These are phyloP conservation scores for Andrena hattorfiana DNA, from an alignment of 2,888 invertebrate species.

Conservation along the genomic window DNA sequence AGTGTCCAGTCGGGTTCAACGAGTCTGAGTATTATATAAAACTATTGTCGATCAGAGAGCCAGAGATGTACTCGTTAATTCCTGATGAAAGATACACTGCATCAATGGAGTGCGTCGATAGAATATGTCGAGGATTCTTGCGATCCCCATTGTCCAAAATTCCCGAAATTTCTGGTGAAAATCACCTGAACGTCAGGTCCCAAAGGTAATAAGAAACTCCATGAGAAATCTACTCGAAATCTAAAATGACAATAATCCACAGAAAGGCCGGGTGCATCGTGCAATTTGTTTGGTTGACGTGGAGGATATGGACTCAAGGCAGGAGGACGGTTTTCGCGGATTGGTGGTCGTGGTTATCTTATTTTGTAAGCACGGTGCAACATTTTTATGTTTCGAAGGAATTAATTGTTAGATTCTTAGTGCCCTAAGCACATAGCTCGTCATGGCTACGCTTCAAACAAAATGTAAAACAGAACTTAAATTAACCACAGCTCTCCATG, in stretches of 20 bases:
- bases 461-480: slow-evolving; percentile 1
- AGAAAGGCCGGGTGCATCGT: slow-evolving; percentile 83
- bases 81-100: not conserved
- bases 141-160: slow-evolving; percentile 47
- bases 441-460: not conserved
- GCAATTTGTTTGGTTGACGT: slow-evolving; percentile 85
- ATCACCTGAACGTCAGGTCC: not conserved
- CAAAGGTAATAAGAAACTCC: slow-evolving; percentile 20
- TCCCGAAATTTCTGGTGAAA: slow-evolving; percentile 7
- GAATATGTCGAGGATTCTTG: slow-evolving; percentile 45
- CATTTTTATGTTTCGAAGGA: not conserved
- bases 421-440: not conserved
- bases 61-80: not conserved
- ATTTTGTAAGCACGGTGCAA: slow-evolving; percentile 39
- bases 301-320: slow-evolving; percentile 84
- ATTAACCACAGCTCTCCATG: slow-evolving; percentile 80
- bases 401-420: not conserved
- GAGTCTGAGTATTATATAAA: slow-evolving; percentile 87
- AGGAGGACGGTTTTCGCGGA: slow-evolving; percentile 77
- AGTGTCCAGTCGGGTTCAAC: slow-evolving; percentile 85
- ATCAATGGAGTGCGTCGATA: slow-evolving; percentile 16
- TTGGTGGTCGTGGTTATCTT: slow-evolving; percentile 58
- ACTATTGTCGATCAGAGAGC: slow-evolving; percentile 82
- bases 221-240: not conserved
- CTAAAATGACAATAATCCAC: not conserved